Evolutionary conservation across 2,888 invertebrate species (phyloP).

Genomic region (Synanthedon tipuliformis): DNA sequence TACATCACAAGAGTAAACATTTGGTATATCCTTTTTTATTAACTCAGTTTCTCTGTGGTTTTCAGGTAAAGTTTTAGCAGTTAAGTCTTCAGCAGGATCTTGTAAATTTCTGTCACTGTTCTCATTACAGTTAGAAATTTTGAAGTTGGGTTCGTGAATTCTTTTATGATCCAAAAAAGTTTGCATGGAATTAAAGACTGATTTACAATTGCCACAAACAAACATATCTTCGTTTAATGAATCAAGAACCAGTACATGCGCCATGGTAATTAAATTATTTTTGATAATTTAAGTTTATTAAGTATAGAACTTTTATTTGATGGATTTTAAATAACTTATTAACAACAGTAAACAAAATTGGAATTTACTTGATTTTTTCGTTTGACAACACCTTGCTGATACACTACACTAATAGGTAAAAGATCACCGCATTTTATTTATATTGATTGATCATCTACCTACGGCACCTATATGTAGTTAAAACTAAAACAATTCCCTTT

Average conservation of each 20-base stretch:
- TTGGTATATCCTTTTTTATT: background rate
- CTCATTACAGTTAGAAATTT: background rate
- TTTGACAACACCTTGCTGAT: too few relatives aligned
- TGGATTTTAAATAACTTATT: background rate
- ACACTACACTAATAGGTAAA: too few relatives aligned
- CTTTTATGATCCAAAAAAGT: slow-evolving; percentile 73
- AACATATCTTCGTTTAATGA: slow-evolving; percentile 72
- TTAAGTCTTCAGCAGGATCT: background rate
- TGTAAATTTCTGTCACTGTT: background rate
- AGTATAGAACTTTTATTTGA: background rate
- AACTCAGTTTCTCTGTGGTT: background rate
- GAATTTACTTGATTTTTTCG: background rate
- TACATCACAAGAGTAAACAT: slow-evolving; percentile 42
- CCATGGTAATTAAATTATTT: slow-evolving; percentile 13
- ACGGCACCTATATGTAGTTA: too few relatives aligned
- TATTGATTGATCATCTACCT: too few relatives aligned
- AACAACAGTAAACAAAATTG: background rate
- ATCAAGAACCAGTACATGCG: slow-evolving; percentile 32
- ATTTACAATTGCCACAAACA: slow-evolving; percentile 77
- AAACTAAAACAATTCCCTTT: too few relatives aligned
- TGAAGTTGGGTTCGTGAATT: slow-evolving; percentile 19
- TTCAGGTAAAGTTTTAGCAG: background rate
- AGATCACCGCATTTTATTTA: too few relatives aligned
- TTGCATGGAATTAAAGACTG: slow-evolving; percentile 71
- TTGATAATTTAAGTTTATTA: too few relatives aligned